Evolutionary conservation across 2,113 vertebrate species (phyloP).

Genomic region (Eulemur rufifrons): DNA sequence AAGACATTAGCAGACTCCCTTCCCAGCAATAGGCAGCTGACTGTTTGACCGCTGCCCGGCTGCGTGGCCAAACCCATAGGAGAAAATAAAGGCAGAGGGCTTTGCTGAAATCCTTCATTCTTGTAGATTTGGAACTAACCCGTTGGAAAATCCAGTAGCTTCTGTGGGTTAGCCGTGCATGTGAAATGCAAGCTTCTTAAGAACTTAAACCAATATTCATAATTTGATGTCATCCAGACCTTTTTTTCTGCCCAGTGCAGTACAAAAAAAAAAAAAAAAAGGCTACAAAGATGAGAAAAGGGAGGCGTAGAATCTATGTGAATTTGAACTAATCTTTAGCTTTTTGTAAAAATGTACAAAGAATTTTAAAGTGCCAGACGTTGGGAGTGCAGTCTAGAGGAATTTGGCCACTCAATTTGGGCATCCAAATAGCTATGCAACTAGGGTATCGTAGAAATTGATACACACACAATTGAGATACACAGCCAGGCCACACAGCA

Average conservation of each 20-base stretch:
- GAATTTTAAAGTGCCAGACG: not conserved
- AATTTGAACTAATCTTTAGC: not conserved
- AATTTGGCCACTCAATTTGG: not conserved
- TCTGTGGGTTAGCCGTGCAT: not conserved
- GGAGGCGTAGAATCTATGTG: not conserved
- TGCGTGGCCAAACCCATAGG: not conserved
- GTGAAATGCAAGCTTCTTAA: constrained; percentile 50
- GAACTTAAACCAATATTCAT: constrained; percentile 40
- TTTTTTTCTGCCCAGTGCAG: not conserved
- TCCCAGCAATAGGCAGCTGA: not conserved
- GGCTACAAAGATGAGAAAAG: not conserved
- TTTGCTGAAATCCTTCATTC: constrained; percentile 21
- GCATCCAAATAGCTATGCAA: not conserved
- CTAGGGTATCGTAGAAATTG: not conserved
- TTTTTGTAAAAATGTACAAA: not conserved
- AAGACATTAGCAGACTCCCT: not conserved
- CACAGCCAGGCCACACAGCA: not conserved
- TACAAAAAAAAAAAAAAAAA: not conserved
- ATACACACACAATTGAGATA: not conserved
- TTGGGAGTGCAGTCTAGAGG: not conserved
- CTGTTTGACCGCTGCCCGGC: not conserved
- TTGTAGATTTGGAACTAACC: constrained; percentile 36
- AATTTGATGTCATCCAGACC: constrained; percentile 31
- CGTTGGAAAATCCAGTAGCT: constrained; percentile 48
- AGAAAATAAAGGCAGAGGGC: not conserved